phyloP scores from a whole-genome alignment of 2,888 invertebrate genomes.

The Sisyra terminalis region DNA sequence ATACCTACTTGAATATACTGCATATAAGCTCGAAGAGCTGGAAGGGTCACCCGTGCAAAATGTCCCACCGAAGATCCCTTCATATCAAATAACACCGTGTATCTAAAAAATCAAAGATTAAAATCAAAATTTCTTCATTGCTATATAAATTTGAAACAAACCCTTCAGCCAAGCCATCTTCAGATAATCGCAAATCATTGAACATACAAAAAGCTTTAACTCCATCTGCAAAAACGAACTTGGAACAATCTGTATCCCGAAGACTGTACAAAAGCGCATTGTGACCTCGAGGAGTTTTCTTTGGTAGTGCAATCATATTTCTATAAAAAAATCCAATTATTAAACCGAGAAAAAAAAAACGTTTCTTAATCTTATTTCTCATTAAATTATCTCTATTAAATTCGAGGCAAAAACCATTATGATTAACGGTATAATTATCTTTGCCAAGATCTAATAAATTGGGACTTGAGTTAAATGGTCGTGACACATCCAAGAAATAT shows the following conservation, averaged over 20 bases:
- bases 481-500: no score
- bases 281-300: slow-evolving; percentile 42
- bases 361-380: no score
- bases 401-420: no score
- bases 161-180: slow-evolving; percentile 32
- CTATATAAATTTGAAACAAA: slow-evolving; percentile 14
- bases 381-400: no score
- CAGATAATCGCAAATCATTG: slow-evolving; percentile 45
- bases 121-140: neutral
- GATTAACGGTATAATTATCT: no score
- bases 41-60: slow-evolving; percentile 42
- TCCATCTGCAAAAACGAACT: slow-evolving; percentile 43
- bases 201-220: slow-evolving; percentile 49
- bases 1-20: slow-evolving; percentile 42
- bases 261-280: slow-evolving; percentile 41
- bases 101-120: slow-evolving; percentile 27
- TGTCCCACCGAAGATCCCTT: slow-evolving; percentile 48
- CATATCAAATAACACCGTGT: slow-evolving; percentile 51
- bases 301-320: slow-evolving; percentile 42
- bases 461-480: no score
- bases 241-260: slow-evolving; percentile 41
- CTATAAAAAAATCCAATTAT: slow-evolving; percentile 26
- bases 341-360: no score
- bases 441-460: no score
- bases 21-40: slow-evolving; percentile 45